phyloP scores from a whole-genome alignment of 2,113 vertebrate species.

The Peromyscus californicus region DNA sequence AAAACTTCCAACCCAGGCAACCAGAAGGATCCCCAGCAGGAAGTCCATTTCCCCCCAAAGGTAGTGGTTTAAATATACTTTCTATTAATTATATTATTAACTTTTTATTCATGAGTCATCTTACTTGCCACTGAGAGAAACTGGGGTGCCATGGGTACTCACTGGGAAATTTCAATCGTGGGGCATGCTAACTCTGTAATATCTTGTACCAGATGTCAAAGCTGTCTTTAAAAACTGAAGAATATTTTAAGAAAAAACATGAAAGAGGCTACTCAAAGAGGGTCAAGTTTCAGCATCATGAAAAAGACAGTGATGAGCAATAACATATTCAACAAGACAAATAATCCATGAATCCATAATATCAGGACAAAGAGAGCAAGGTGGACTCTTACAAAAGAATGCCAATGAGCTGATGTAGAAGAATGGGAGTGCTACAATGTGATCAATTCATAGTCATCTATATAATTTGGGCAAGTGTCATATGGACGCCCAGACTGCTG shows the following conservation, averaged over 20 bases:
- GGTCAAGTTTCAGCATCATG: background rate
- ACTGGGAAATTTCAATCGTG: background rate
- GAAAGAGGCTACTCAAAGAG: background rate
- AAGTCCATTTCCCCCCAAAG: background rate
- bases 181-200: background rate
- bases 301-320: background rate
- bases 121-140: background rate
- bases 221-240: background rate
- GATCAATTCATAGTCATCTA: background rate
- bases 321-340: slow-evolving; percentile 42
- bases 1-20: background rate
- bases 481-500: background rate
- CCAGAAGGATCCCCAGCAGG: background rate
- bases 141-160: background rate
- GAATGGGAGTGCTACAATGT: background rate
- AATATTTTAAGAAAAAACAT: background rate
- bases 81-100: slow-evolving; percentile 8
- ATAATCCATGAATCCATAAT: background rate
- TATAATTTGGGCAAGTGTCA: background rate
- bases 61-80: background rate
- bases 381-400: background rate
- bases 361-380: background rate
- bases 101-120: slow-evolving; percentile 8
- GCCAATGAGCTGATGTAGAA: background rate
- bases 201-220: slow-evolving; percentile 19